Evolutionary conservation across 2,113 vertebrate species (phyloP).

Genomic region (Sceloporus tristichus): DNA sequence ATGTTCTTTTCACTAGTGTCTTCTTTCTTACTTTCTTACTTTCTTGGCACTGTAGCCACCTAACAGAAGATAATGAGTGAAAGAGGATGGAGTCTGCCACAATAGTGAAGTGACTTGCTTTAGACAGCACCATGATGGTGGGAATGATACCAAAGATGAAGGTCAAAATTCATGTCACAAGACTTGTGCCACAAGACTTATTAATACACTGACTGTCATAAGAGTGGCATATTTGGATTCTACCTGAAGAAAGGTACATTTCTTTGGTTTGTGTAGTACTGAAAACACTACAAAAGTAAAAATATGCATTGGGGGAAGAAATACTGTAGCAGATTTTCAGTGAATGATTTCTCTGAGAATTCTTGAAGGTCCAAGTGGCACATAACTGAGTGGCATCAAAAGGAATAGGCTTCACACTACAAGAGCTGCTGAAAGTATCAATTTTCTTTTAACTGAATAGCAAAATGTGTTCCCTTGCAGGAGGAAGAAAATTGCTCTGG

Average conservation of each 20-base stretch:
- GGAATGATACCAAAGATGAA: not conserved
- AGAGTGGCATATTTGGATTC: not conserved
- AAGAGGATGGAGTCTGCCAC: too few relatives aligned
- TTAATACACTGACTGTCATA: not conserved
- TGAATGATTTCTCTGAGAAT: conserved; percentile 41
- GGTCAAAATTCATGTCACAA: not conserved
- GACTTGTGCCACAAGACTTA: not conserved
- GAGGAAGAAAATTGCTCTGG: conserved; percentile 59
- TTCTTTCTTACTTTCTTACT: too few relatives aligned
- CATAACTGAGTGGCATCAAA: conserved; percentile 15
- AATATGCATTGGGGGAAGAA: not conserved
- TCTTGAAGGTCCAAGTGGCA: conserved; percentile 9
- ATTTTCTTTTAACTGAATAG: conserved; percentile 59
- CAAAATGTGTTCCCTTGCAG: conserved; percentile 63
- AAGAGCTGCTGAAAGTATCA: conserved; percentile 32
- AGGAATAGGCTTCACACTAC: conserved; percentile 20
- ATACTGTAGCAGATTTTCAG: conserved; percentile 31
- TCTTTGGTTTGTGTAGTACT: not conserved
- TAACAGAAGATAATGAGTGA: too few relatives aligned
- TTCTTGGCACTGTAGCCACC: too few relatives aligned
- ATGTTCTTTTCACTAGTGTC: too few relatives aligned
- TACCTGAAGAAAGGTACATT: not conserved
- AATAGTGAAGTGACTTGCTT: not conserved
- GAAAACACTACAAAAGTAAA: conserved; percentile 41
- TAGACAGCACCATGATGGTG: not conserved